Evolutionary conservation across 2,797 vertebrate genomes (phyloP).

Genomic region (Garrulus glandarius): DNA sequence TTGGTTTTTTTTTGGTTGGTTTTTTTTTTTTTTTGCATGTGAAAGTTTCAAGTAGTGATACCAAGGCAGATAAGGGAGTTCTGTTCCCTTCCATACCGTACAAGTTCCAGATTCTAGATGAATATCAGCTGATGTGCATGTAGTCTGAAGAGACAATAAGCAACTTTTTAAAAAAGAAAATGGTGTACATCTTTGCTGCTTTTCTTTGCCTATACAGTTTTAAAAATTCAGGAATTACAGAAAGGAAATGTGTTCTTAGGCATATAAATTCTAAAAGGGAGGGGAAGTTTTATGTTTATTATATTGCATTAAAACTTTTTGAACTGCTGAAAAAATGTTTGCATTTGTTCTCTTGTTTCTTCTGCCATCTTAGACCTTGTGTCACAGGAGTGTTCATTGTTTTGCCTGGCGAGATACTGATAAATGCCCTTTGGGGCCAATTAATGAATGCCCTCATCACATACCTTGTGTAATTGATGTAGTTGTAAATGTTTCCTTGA

Average conservation of each 20-base stretch:
- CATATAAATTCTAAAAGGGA: neutral
- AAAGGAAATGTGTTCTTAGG: neutral
- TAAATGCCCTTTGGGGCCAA: neutral
- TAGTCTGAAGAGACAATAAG: neutral
- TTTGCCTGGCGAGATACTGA: neutral
- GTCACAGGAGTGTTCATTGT: neutral
- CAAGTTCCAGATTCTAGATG: neutral
- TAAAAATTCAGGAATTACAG: neutral
- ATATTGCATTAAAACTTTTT: neutral
- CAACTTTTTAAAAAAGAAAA: neutral
- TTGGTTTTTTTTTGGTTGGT: neutral
- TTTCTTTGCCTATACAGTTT: neutral
- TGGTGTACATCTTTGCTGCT: neutral
- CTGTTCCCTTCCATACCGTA: neutral
- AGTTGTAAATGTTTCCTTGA: neutral
- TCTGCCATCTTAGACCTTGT: neutral
- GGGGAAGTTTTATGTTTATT: neutral
- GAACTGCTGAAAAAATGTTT: neutral
- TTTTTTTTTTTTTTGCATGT: neutral
- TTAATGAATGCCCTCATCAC: neutral
- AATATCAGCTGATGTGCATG: fast-evolving
- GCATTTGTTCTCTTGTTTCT: neutral
- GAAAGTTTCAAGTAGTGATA: neutral
- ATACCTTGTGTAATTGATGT: neutral
- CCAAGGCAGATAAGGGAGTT: neutral